These are phyloP conservation scores for Pleuronectes platessa DNA, from an alignment of 2,113 vertebrate species.

Conservation along the genomic window DNA sequence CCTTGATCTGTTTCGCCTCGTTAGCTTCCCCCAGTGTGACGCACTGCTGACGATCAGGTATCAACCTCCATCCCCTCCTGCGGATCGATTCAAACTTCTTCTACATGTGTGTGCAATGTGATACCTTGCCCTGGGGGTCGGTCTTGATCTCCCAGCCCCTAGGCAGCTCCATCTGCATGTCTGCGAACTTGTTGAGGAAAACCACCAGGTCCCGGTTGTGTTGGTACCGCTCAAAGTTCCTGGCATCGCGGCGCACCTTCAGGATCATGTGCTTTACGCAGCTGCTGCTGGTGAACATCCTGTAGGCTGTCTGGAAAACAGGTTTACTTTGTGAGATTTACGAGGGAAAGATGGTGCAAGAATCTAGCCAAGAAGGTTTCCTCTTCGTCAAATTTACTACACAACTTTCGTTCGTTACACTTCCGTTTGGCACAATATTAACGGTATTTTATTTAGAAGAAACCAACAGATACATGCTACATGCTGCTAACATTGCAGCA, in stretches of 20 bases:
- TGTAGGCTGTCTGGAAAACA: conserved; percentile 90
- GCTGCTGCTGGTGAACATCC: conserved; percentile 97
- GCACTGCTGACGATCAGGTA: too few species aligned
- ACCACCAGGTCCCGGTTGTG: conserved; percentile 97
- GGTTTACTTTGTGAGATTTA: background rate
- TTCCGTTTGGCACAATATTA: too few species aligned
- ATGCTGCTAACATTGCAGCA: too few species aligned
- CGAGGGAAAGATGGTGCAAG: background rate
- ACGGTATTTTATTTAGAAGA: too few species aligned
- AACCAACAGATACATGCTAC: too few species aligned
- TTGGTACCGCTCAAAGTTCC: conserved; percentile 98
- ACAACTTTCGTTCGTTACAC: background rate
- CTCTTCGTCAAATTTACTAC: background rate
- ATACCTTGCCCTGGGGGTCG: conserved; percentile 96
- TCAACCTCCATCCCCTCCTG: background rate
- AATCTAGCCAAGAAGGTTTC: background rate
- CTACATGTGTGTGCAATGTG: background rate
- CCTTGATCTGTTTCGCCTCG: too few species aligned
- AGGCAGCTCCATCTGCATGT: conserved; percentile 92
- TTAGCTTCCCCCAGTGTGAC: too few species aligned
- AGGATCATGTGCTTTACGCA: conserved; percentile 99
- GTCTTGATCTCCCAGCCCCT: conserved; percentile 98
- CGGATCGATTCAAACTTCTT: background rate
- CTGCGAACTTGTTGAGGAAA: conserved; percentile 97
- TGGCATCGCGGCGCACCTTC: conserved; percentile 95